phyloP scores from a whole-genome alignment of 1,140 invertebrate species.

The Mamestra configurata region DNA sequence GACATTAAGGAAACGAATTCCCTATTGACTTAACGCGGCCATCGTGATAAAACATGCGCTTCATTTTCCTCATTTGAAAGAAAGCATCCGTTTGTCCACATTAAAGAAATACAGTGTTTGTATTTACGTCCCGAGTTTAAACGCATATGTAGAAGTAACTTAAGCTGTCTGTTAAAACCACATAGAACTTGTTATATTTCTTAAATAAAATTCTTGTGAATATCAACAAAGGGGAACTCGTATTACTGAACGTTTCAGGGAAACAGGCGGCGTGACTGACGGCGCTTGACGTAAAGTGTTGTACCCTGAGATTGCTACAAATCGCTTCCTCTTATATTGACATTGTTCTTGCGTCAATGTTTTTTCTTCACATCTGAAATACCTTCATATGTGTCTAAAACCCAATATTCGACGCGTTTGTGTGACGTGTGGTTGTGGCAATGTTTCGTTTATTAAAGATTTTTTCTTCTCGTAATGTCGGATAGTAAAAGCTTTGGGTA shows the following conservation, averaged over 20 bases:
- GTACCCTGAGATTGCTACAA: conserved; percentile 40
- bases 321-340: conserved; percentile 48
- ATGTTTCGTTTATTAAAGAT: conserved; percentile 29
- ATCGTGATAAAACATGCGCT: background rate
- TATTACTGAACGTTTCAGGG: conserved; percentile 42
- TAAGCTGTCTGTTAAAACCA: conserved; percentile 17
- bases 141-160: background rate
- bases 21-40: background rate
- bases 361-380: conserved; percentile 37
- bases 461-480: conserved; percentile 2
- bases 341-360: conserved; percentile 45
- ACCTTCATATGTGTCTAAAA: conserved; percentile 28
- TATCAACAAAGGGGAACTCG: conserved; percentile 37
- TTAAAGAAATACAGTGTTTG: background rate
- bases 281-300: conserved; percentile 46
- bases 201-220: conserved; percentile 34
- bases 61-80: background rate
- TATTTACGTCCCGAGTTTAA: background rate
- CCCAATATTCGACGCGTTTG: conserved; percentile 21
- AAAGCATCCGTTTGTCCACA: background rate
- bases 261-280: conserved; percentile 40
- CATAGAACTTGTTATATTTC: conserved; percentile 25
- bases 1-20: background rate
- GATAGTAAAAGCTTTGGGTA: background rate
- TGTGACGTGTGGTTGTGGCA: conserved; percentile 15